Evolutionary conservation across 2,888 invertebrate genomes (phyloP).

Genomic region (Oligia latruncula): DNA sequence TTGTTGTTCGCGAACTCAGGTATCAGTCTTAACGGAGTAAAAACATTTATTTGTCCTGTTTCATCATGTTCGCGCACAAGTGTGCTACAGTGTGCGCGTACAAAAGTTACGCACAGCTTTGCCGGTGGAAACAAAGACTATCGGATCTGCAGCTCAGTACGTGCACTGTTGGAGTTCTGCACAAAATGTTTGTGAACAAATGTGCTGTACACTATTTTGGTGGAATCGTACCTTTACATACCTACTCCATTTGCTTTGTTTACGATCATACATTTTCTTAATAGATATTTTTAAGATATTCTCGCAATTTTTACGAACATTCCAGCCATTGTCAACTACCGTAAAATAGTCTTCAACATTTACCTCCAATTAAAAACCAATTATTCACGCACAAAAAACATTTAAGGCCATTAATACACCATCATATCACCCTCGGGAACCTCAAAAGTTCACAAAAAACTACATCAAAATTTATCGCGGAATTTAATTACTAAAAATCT

Average conservation of each 20-base stretch:
- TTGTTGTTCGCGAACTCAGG: no score
- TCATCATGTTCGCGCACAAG: no score
- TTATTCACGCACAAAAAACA: conserved; percentile 26
- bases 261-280: not conserved
- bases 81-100: no score
- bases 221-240: no score
- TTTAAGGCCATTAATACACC: conserved; percentile 39
- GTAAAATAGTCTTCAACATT: not conserved
- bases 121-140: no score
- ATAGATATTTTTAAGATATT: not conserved
- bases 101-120: no score
- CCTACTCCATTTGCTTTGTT: not conserved
- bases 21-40: no score
- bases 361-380: conserved; percentile 41
- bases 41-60: no score
- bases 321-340: not conserved
- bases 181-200: no score
- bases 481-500: conserved; percentile 82
- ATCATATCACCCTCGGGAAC: conserved; percentile 51
- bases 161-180: no score
- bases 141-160: no score
- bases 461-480: conserved; percentile 68
- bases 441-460: conserved; percentile 62
- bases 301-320: not conserved
- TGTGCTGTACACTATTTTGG: no score